These are phyloP conservation scores for Rhinichthys osculus DNA, from an alignment of 2,797 vertebrate species.

Conservation along the genomic window DNA sequence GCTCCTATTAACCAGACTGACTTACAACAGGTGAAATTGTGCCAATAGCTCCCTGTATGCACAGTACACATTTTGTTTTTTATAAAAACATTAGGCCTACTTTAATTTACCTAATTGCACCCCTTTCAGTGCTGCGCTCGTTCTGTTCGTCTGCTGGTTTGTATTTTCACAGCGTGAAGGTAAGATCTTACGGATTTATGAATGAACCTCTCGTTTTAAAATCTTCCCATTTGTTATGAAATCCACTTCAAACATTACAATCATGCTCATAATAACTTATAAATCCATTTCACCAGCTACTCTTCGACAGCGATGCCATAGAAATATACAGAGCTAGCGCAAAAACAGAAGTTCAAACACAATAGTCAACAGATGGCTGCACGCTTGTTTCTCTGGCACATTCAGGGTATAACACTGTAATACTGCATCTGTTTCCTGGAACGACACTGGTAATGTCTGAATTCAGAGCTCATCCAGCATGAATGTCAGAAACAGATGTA, in stretches of 20 bases:
- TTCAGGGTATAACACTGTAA: background rate
- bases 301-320: too few relatives aligned
- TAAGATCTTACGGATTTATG: background rate
- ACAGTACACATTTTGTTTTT: too few relatives aligned
- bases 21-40: too few relatives aligned
- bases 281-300: too few relatives aligned
- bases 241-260: background rate
- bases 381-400: background rate
- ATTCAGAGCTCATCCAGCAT: constrained; percentile 3
- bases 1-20: too few relatives aligned
- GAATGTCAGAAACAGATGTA: constrained; percentile 44
- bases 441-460: constrained; percentile 18
- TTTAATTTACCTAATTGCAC: too few relatives aligned
- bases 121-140: too few relatives aligned
- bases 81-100: too few relatives aligned
- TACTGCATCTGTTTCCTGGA: background rate
- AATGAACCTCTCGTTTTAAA: too few relatives aligned
- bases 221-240: background rate
- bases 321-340: background rate
- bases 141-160: background rate
- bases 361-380: background rate
- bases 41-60: too few relatives aligned
- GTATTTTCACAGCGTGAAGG: background rate
- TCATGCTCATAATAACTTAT: background rate
- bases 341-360: background rate